Evolutionary conservation across 2,888 invertebrate genomes (phyloP), one percentile per base, ranked within the genome.

Genomic region (Stenchaetothrips biformis): DNA sequence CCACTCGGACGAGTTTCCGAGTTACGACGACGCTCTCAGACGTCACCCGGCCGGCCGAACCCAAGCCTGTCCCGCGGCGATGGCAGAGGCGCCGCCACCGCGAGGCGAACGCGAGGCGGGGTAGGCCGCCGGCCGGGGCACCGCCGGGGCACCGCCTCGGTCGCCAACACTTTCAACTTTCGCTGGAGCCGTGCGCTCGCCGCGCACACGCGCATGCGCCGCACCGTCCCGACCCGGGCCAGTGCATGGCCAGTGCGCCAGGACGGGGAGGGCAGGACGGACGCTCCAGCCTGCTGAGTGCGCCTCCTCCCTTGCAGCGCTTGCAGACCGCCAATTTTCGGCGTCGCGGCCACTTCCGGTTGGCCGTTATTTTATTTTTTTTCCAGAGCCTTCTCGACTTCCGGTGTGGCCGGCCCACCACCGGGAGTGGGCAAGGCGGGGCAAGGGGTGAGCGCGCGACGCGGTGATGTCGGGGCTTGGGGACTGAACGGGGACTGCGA

Each of bases 151-250:
- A n/a, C n/a, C n/a, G n/a, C n/a, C n/a, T n/a, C n/a, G n/a, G n/a
- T 74, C 67, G 67, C 67, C 67, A 21, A 74, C 67, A 74, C 67
- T 74, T 74, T 74, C 67, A 25, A 74, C 67, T 74, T 74, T 74
- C 67, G 67, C 67, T 21, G 67, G 67, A 74, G 67, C 67, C 11
- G 67, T 18, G 53, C 13, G 37, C 37, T 13, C 11, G 53, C 13
- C 13, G 53, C 13, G 13, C 53, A 4, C 9, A 53, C 13, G 13
- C 13, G 53, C 13, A 11, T 18, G 4, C 13, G 16, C 4, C 13
- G 53, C 16, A 13, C 13, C 16, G 18, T 18, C 11, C 13, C 18
- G 13, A 53, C 53, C 53, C 53, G 53, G 53, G 13, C 53, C 4
- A 13, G 53, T 0, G 53, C 13, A n/a, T n/a, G n/a, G 18, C 13